Evolutionary conservation across 2,888 invertebrate species (phyloP), one percentile per base, ranked within the genome.

Genomic region (Dascillus cervinus): DNA sequence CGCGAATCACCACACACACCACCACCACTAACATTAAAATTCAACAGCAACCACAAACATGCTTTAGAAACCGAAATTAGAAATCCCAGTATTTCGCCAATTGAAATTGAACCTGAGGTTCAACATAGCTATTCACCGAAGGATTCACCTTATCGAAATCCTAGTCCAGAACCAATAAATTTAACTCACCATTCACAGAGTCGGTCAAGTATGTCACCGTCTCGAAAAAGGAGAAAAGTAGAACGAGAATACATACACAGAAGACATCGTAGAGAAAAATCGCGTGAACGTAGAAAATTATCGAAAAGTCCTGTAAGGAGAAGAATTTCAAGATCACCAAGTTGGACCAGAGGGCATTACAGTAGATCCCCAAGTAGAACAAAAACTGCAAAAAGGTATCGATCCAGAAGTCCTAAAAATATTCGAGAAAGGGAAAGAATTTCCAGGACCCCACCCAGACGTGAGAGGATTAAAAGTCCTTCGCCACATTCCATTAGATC

Each of bases 1-100:
- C 57, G 65, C 3, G 71, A 70, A 27, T 82, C 82, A 1, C 83
- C 83, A 0, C 82, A 82, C 58, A 82, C 83, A 2, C 82, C 83
- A 1, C 40, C 40, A 10, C 21, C 37, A 21, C 22, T 25, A 20
- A 24, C 33, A 14, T 15, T 22, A n/a, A 37, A 31, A 17, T 3
- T 20, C 12, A 21, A 24, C 32, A 32, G 27, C 3, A 43, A 43
- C 35, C 37, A 43, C 21, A 32, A 21, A 14, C 26, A 13, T 12
- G 26, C 35, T 11, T 11, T 28, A 11, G 43, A 41, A 12, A 21
- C 28, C 11, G 37, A 52, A 41, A 38, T 43, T 29, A 38, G 26
- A 29, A 38, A 36, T 21, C 25, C 26, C 4, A 33, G 28, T 22
- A 39, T 43, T 23, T 55, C 56, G 3, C 56, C 57, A 1, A 53